phyloP scores from a whole-genome alignment of 2,888 invertebrate species.

The Crossocerus cetratus region DNA sequence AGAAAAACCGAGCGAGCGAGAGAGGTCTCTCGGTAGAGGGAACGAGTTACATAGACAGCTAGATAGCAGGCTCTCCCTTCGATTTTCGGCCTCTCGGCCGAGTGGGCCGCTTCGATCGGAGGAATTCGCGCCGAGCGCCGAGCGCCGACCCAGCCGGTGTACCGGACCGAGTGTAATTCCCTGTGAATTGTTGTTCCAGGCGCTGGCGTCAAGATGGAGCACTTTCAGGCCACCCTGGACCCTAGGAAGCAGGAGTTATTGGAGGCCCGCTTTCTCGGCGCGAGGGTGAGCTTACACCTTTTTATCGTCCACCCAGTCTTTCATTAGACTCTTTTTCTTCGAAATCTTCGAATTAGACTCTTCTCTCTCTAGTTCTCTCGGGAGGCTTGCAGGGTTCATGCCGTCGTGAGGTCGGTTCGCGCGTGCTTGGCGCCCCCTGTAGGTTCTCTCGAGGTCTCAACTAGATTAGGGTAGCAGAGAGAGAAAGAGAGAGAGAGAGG shows the following conservation, averaged over 20 bases:
- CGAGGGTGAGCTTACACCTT: constrained; percentile 87
- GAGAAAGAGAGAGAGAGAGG: too few relatives aligned
- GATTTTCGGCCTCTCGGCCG: too few relatives aligned
- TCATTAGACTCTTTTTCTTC: neutral
- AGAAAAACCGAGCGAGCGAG: too few relatives aligned
- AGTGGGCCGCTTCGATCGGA: neutral
- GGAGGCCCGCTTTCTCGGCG: constrained; percentile 97
- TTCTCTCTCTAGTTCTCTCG: neutral
- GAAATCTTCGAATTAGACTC: neutral
- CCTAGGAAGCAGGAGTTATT: constrained; percentile 99
- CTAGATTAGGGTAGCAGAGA: neutral
- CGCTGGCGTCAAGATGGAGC: constrained; percentile 97
- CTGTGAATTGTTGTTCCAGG: constrained; percentile 79
- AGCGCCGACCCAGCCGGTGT: constrained; percentile 15
- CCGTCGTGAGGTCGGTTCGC: neutral
- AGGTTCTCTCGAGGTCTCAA: neutral
- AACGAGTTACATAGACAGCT: too few relatives aligned
- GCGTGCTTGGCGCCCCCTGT: neutral
- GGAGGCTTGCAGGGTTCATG: neutral
- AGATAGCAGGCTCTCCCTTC: too few relatives aligned
- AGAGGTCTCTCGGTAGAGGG: neutral
- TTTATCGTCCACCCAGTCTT: constrained; percentile 13
- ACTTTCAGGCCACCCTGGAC: constrained; percentile 97
- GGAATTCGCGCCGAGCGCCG: constrained; percentile 6
- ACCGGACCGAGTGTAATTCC: constrained; percentile 38